phyloP scores from a whole-genome alignment of 1,140 invertebrate genomes.

The Drosophila ficusphila region DNA sequence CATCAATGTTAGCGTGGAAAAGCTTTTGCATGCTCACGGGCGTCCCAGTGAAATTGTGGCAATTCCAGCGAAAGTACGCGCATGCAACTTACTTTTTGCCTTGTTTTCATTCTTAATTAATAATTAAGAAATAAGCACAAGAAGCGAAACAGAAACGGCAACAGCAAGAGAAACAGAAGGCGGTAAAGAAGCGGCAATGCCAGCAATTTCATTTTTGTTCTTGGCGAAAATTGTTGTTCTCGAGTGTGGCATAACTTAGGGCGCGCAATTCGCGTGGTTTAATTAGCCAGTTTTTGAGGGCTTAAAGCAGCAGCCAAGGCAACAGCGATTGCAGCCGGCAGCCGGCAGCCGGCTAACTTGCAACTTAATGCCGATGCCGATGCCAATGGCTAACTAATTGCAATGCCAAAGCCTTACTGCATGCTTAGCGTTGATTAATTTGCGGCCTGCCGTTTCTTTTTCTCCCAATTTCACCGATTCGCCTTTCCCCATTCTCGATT shows the following conservation, averaged over 20 bases:
- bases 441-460: constrained; percentile 22
- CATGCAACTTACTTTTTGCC: constrained; percentile 73
- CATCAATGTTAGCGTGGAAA: constrained; percentile 27
- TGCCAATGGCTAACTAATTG: constrained; percentile 63
- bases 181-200: constrained; percentile 27
- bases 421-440: constrained; percentile 34
- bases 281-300: constrained; percentile 49
- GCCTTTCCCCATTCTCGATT: constrained; percentile 46
- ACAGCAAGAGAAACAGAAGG: constrained; percentile 42
- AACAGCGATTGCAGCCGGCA: constrained; percentile 8
- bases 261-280: constrained; percentile 58
- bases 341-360: no score
- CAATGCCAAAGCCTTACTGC: constrained; percentile 18
- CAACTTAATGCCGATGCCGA: constrained; percentile 47
- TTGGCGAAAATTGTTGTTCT: constrained; percentile 25
- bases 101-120: constrained; percentile 81
- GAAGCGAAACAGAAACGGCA: constrained; percentile 37
- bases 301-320: constrained; percentile 45
- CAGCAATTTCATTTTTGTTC: constrained; percentile 47
- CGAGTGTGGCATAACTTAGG: constrained; percentile 65
- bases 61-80: constrained; percentile 68
- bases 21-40: constrained; percentile 58
- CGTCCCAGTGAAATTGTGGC: constrained; percentile 67
- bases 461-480: background rate
- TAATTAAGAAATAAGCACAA: constrained; percentile 79